phyloP scores from a whole-genome alignment of 2,888 invertebrate species.

The Pollenia labialis region DNA sequence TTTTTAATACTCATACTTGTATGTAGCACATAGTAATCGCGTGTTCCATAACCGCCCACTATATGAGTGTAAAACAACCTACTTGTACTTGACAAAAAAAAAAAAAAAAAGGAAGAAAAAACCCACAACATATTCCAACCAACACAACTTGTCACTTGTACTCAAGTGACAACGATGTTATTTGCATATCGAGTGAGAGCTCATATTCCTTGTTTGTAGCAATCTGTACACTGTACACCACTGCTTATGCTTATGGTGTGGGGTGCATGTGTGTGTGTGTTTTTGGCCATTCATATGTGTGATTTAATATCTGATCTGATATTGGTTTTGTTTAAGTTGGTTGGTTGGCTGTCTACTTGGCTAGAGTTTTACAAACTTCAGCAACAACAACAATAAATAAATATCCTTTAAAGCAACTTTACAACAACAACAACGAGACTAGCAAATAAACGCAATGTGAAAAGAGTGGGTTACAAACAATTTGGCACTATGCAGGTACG shows the following conservation, averaged over 20 bases:
- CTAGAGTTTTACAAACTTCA: constrained; percentile 50
- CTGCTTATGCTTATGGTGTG: not conserved
- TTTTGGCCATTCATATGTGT: constrained; percentile 45
- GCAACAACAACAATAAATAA: constrained; percentile 29
- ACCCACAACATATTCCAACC: constrained; percentile 65
- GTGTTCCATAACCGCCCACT: constrained; percentile 75
- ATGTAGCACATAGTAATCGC: constrained; percentile 70
- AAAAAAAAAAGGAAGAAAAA: constrained; percentile 39
- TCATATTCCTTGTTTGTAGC: constrained; percentile 67
- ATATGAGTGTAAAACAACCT: constrained; percentile 70
- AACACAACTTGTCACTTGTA: constrained; percentile 70
- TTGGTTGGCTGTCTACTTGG: constrained; percentile 52
- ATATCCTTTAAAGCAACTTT: constrained; percentile 42
- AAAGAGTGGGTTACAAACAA: constrained; percentile 68
- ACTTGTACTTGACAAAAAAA: constrained; percentile 49
- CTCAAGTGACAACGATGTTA: constrained; percentile 72
- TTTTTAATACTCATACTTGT: constrained; percentile 55
- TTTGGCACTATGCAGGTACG: constrained; percentile 50
- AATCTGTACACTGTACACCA: constrained; percentile 40
- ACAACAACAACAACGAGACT: not conserved
- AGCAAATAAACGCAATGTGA: constrained; percentile 46
- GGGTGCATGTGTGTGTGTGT: constrained; percentile 1
- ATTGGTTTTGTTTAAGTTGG: constrained; percentile 62
- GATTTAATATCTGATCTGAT: constrained; percentile 74
- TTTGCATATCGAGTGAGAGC: constrained; percentile 70